Base-by-base conservation (phyloP, 2,888 invertebrate genomes). In the Spilarctia lutea region DNA sequence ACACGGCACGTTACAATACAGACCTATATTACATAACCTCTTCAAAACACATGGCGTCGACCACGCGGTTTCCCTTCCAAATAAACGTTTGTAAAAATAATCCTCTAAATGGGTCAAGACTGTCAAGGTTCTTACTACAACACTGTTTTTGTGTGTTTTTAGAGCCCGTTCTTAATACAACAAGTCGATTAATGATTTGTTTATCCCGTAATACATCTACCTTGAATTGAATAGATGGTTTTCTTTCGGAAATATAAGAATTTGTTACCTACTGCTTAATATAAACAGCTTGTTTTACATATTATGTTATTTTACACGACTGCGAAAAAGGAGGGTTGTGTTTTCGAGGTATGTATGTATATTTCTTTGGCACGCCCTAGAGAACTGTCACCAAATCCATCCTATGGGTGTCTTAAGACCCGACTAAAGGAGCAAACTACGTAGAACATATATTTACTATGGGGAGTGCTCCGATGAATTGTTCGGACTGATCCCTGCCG, bases 21-120 rank as follows among this genome's bases (percentile, higher is more conserved):
- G 3, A 33, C 20, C 24, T 56, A 56, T n/a, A 56, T 52, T 27
- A 68, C 60, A 73, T 73, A 73, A 73, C 73, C 73, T 73, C 73
- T 68, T 68, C 11, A 45, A 33, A 63, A 63, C 73, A 73, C 73
- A 68, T 73, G 73, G 73, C 63, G n/a, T 7, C 60, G 30, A 30
- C 67, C 72, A 67, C 67, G 72, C 45, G 72, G 45, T 16, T 24
- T 4, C n/a, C n/a, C 30, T 66, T 66, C 35, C 39, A 65, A 72
- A 65, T 52, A 35, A 30, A 52, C 35, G 52, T 24, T 20, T 66
- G 13, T 20, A 35, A 52, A 39, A 39, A 69, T 39, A 69, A 35
- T 65, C 27, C 48, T 65, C 18, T 35, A 72, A 39, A 67, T 67
- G 56, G 72, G 67, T 72, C 72, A 72, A 67, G 56, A 65, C 39